Evolutionary conservation across 2,888 invertebrate species (phyloP), one percentile per base, ranked within the genome.

Genomic region (Ectemnius lituratus): DNA sequence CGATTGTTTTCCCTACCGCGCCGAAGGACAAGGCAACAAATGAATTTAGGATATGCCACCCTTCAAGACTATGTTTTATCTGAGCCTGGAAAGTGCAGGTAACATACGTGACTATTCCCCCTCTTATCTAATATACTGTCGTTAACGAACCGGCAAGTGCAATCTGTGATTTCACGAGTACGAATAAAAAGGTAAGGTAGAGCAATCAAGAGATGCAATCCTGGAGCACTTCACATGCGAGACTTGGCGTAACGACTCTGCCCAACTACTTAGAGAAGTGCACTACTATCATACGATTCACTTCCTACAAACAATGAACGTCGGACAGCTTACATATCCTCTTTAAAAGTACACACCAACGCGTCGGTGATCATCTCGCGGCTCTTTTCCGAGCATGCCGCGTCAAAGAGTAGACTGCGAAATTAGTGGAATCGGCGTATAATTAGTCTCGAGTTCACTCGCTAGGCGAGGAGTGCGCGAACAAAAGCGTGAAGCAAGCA

Each of bases 341-440:
- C 52, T 52, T 16, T 52, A 52, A 16, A 52, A 16, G 16, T 16
- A 16, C 16, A 14, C 14, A 13, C 52, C n/a, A 52, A 52, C 52
- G 52, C 52, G 52, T 16, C 14, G 14, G 8, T 14, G 14, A 16
- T 52, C 14, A 13, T 52, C 14, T 52, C 52, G 16, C 16, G n/a
- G 14, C 52, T 14, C n/a, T 52, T 52, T 52, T 14, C 16, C 16
- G 4, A 14, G 52, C n/a, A 13, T 0, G 52, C 16, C 16, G 47
- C 47, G 13, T 52, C 52, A 52, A 52, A 52, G 52, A 52, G 52
- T 16, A 52, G 52, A 52, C 52, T 37, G 52, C 52, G 52, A 52
- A 52, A 52, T 52, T 52, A 52, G 52, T 16, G 52, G 52, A 52
- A 52, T 52, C 52, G 52, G 16, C 52, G 52, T 52, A 52, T 52